Conservation (phyloP, 1,140 invertebrate genomes). For the Cryptotermes secundus region DNA sequence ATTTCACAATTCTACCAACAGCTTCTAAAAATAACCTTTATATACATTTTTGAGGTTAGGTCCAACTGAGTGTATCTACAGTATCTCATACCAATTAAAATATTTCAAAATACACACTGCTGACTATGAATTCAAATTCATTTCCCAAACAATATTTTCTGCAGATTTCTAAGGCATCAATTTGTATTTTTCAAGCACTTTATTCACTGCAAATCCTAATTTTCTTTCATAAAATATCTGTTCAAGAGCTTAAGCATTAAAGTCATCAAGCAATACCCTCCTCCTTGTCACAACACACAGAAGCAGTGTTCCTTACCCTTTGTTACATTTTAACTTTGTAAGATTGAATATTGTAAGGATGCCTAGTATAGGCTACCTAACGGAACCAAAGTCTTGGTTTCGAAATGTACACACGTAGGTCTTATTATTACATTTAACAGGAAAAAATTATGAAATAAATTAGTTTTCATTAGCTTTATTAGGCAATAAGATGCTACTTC, state of each 20-base stretch:
- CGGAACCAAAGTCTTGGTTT: conserved; percentile 11
- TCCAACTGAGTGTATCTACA: background rate
- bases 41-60: background rate
- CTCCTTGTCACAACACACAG: background rate
- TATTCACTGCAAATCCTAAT: background rate
- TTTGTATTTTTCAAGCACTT: background rate
- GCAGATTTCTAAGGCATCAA: background rate
- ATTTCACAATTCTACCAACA: background rate
- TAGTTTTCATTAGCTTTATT: background rate
- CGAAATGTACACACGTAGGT: background rate
- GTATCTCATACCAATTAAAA: background rate
- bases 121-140: background rate
- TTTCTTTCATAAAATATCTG: background rate
- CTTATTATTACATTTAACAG: background rate
- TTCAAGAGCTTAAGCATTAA: background rate
- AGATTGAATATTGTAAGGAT: background rate
- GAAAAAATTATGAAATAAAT: background rate
- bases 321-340: background rate
- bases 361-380: conserved; percentile 3
- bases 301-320: background rate
- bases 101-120: background rate
- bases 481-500: background rate
- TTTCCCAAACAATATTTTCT: background rate
- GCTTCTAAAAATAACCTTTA: no score
- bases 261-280: background rate